Conservation (phyloP, 2,888 invertebrate genomes). For the Polydrusus tereticollis region DNA sequence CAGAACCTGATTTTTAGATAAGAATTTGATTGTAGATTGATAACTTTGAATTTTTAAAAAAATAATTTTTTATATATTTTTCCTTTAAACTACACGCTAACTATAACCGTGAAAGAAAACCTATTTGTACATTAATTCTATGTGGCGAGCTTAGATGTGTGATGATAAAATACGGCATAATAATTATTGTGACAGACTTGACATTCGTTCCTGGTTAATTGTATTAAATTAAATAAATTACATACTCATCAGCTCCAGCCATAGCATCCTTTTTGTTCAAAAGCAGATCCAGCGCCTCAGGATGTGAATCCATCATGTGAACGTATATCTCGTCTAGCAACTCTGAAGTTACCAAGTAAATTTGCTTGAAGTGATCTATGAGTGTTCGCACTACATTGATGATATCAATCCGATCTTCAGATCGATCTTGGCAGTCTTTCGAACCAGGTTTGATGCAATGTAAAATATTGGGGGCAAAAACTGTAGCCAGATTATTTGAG, state of each 20-base stretch:
- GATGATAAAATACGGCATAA: no score
- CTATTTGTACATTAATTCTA: no score
- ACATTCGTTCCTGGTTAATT: no score
- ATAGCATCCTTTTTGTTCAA: conserved; percentile 68
- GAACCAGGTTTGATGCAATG: conserved; percentile 77
- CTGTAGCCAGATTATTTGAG: conserved; percentile 89
- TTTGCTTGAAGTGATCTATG: conserved; percentile 79
- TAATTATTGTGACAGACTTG: no score
- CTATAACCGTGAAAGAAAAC: no score
- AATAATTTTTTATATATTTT: no score
- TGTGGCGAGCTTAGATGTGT: no score
- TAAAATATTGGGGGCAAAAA: conserved; percentile 94
- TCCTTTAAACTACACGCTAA: no score
- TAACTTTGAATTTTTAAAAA: no score
- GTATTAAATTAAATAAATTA: no score
- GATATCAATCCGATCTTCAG: conserved; percentile 87
- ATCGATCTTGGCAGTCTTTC: conserved; percentile 72
- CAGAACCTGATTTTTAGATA: no score
- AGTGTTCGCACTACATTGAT: conserved; percentile 89
- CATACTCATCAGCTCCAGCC: conserved; percentile 66
- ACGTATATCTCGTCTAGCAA: conserved; percentile 89
- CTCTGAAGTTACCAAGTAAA: conserved; percentile 84
- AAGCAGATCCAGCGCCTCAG: conserved; percentile 81
- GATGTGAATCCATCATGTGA: conserved; percentile 87
- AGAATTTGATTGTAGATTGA: no score